Percentiles rank a stretch among this genome's conserved stretches.
phyloP scores from a whole-genome alignment of 2,888 invertebrate species.

The Meloe dianella region DNA sequence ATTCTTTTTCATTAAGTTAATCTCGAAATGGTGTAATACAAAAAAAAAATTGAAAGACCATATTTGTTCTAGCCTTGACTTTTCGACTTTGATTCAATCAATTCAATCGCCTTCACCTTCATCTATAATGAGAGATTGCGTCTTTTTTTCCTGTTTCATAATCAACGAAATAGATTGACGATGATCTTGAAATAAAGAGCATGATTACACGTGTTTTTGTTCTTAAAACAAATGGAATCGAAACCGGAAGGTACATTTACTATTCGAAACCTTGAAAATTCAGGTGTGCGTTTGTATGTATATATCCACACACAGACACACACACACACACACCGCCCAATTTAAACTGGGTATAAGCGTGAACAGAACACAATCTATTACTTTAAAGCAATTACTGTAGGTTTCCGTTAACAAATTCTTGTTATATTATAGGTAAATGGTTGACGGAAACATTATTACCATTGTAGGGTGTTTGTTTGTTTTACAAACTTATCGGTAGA shows the following conservation, averaged over 20 bases:
- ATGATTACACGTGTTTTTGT: background rate
- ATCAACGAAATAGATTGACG: conserved; percentile 4
- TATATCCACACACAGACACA: too few species aligned
- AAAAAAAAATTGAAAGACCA: background rate
- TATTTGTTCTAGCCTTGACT: conserved; percentile 4
- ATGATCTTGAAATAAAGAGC: background rate
- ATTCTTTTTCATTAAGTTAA: too few species aligned
- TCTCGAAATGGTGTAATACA: too few species aligned
- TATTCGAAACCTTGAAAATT: conserved; percentile 1
- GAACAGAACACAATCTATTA: background rate
- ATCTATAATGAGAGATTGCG: conserved; percentile 7
- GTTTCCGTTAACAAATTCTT: conserved; percentile 9
- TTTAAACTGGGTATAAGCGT: background rate
- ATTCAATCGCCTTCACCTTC: conserved; percentile 6
- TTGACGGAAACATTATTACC: background rate
- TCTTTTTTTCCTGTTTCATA: conserved; percentile 5
- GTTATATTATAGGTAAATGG: background rate
- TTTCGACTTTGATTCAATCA: conserved; percentile 4
- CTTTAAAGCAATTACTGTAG: conserved; percentile 19
- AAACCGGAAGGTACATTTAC: conserved; percentile 4
- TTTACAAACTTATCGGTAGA: conserved; percentile 30
- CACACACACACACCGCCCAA: background rate
- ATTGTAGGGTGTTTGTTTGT: conserved; percentile 18
- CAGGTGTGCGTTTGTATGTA: background rate
- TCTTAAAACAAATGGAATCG: background rate